Base-by-base conservation (phyloP, 2,888 invertebrate species). In the Eilema sororculum region DNA sequence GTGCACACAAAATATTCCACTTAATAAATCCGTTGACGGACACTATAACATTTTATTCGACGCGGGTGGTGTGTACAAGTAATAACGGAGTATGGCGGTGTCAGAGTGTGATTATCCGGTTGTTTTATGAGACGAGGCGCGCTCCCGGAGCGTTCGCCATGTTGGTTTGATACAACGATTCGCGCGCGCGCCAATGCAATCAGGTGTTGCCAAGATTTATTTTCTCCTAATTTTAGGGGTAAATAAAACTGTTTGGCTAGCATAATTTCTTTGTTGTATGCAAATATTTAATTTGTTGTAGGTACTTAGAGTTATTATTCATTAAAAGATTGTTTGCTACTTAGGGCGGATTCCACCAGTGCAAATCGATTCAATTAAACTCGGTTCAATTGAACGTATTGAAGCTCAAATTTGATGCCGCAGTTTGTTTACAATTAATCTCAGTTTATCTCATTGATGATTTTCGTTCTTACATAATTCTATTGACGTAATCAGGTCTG, bases 161-260 rank as follows among this genome's bases (percentile, higher is more conserved):
- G 87, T 91, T 92, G 91, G 75, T 88, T 93, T 90, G 88, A 87
- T 84, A 86, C 85, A 85, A 79, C 86, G 88, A 86, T 92, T 92
- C 93, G 94, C 94, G 94, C 94, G 94, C 94, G 94, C 94, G 94
- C 93, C 90, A 93, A 93, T 87, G 85, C 83, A 77, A 74, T 72
- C 20, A 10, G 20, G 86, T 86, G 86, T 89, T 89, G 85, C 87
- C 74, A 85, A 71, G 2, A 46, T 22, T n/a, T 60, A 62, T 25
- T 6, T 41, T 52, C 77, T 76, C 78, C 81, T 68, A 13, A 0
- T 16, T 16, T 64, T 16, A 30, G 37, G 65, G 68, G 71, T 60
- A 58, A 62, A 68, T 60, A 62, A 62, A 10, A 4, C 8, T 30
- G 12, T 33, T 24, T 65, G 2, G 30, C 13, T 8, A 12, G 12